Base-by-base conservation (phyloP, 2,797 vertebrate species). In the Macrochelys suwanniensis region DNA sequence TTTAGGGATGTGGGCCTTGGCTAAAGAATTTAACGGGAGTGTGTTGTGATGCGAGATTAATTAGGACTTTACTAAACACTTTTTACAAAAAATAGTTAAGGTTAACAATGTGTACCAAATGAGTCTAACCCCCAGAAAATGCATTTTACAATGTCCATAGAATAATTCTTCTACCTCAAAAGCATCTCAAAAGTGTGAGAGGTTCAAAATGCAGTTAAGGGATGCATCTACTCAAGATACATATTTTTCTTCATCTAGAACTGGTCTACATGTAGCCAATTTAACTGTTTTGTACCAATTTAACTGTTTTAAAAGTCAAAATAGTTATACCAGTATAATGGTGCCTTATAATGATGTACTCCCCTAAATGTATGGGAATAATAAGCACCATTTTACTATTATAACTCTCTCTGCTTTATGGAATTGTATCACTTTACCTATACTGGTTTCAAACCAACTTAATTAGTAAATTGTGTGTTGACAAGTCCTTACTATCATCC, bases 401-500 rank as follows among this genome's bases (percentile, higher is more conserved):
- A 76, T 81, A 92, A 94, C 89, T 5, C 23, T 45, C 9, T 65
- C 90, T 9, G 23, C 0, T 0, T 11, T 49, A 45, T 82, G 57
- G 13, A 37, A 50, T 45, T 87, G 86, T 71, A 47, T 76, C 76
- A 1, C 49, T 80, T 91, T 89, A 79, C 56, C 92, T 89, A 59
- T 79, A 2, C 47, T 81, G 92, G 51, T 86, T 50, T 3, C 84
- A 94, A 97, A 96, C 71, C 15, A 87, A 94, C 94, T 95, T 95
- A 97, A 92, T 61, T 17, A 80, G 90, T 85, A 95, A 85, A 94
- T 94, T 93, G 89, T 33, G 33, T 23, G 26, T 82, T 77, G 87
- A 89, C 79, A 92, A 94, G 33, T 65, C n/a, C n/a, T 94, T 94
- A 94, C 90, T 93, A 37, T 89, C 90, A 96, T 94, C 96, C 95